Evolutionary conservation across 2,888 invertebrate species (phyloP).

Genomic region (Orthosia incerta): DNA sequence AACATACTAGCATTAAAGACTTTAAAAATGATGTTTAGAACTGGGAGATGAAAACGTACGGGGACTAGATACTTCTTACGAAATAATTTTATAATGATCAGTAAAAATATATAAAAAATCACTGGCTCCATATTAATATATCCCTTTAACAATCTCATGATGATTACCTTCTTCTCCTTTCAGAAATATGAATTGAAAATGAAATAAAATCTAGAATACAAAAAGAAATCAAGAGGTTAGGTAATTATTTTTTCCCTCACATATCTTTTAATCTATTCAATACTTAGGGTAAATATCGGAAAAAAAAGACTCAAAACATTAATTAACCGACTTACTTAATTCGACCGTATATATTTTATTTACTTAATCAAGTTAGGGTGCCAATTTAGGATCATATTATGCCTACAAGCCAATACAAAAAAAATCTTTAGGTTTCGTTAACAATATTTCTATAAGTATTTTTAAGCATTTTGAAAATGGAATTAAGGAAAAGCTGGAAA

Average conservation of each 20-base stretch:
- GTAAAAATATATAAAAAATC: not conserved
- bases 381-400: too few species aligned
- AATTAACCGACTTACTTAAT: too few species aligned
- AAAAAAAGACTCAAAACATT: too few species aligned
- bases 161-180: too few species aligned
- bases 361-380: too few species aligned
- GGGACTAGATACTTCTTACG: not conserved
- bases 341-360: too few species aligned
- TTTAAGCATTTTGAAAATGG: too few species aligned
- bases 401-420: too few species aligned
- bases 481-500: too few species aligned
- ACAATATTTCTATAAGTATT: too few species aligned
- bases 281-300: slow-evolving; percentile 1
- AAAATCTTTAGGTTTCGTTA: too few species aligned
- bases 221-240: slow-evolving; percentile 7
- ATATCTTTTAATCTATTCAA: slow-evolving; percentile 16
- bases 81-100: not conserved
- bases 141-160: not conserved
- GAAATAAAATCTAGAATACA: not conserved
- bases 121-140: not conserved
- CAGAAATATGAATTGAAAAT: not conserved
- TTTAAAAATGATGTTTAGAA: slow-evolving; percentile 1
- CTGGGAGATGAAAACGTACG: too few species aligned
- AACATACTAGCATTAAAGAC: not conserved
- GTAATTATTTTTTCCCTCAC: not conserved